Evolutionary conservation across 2,888 invertebrate species (phyloP), one percentile per base, ranked within the genome.

Genomic region (Polietes domitor): DNA sequence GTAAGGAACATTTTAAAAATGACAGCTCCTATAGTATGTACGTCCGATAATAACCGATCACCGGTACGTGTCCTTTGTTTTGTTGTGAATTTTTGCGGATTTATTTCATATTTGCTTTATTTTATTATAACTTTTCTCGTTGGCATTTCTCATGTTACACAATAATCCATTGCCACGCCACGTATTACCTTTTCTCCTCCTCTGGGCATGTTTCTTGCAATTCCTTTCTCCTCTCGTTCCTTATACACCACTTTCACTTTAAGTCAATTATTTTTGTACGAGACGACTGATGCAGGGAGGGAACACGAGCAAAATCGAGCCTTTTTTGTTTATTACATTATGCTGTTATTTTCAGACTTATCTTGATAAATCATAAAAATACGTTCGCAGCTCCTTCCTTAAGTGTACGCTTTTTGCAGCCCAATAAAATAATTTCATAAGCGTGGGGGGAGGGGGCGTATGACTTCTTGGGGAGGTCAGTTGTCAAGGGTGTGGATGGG

Each of bases 351-450:
- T 73, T n/a, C 41, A 26, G 73, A 41, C 58, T 73, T 73, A 73
- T 73, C 73, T 73, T 73, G 58, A 73, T 61, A 73, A 73, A 73
- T 73, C 73, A 73, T 73, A 73, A 73, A 73, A 73, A 61, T 73
- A 58, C 58, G 24, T 73, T 73, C 26, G 3, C 43, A 43, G 15
- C 71, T 41, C 10, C 41, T 0, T 17, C 7, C 43, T 70, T 37
- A 37, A 37, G 50, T 21, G 37, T 37, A 37, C 32, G 21, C 28
- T 70, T 70, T 47, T n/a, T 26, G 12, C 17, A 70, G 24, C 3
- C 53, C 21, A 21, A 53, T 37, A 37, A 37, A 10, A 37, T 37
- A 37, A 37, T 37, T 37, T 37, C 10, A 7, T 7, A 37, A 3
- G 7, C 4, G 32, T 5, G 32, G 32, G 4, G 32, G 32, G 32